Conservation (phyloP, 2,113 vertebrate genomes). For the Andinoacara biseriatus region DNA sequence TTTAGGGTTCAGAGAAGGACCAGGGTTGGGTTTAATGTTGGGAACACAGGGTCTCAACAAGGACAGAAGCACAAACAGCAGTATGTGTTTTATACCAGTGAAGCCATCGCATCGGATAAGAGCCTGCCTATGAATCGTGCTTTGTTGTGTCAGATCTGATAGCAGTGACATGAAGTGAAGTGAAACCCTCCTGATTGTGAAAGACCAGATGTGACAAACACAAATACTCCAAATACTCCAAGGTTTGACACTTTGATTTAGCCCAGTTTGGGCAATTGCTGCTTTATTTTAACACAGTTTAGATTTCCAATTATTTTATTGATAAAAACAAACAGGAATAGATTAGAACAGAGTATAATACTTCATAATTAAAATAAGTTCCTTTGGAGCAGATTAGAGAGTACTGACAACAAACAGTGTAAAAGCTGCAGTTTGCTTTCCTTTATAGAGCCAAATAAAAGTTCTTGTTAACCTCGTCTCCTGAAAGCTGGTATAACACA, state of each 20-base stretch:
- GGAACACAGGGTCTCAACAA: neutral
- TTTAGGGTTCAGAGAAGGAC: neutral
- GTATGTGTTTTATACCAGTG: neutral
- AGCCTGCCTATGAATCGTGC: neutral
- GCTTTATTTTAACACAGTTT: neutral
- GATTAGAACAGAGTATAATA: neutral
- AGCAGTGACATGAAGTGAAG: conserved; percentile 4
- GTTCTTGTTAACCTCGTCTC: neutral
- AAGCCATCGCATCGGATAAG: conserved; percentile 6
- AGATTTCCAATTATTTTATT: neutral
- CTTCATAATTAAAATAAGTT: neutral
- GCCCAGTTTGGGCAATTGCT: neutral
- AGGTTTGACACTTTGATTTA: neutral
- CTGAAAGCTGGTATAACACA: no score
- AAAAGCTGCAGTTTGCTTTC: neutral
- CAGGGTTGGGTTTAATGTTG: neutral
- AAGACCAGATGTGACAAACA: neutral
- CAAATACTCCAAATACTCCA: conserved; percentile 1
- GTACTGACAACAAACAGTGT: no score
- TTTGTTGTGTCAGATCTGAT: conserved; percentile 11
- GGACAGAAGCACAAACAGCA: neutral
- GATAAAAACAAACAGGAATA: neutral
- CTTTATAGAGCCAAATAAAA: neutral
- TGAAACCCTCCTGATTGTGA: conserved; percentile 3
- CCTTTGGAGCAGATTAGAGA: neutral